Evolutionary conservation across 1,140 invertebrate genomes (phyloP), one percentile per base, ranked within the genome.

Genomic region (Drosophila cardini): DNA sequence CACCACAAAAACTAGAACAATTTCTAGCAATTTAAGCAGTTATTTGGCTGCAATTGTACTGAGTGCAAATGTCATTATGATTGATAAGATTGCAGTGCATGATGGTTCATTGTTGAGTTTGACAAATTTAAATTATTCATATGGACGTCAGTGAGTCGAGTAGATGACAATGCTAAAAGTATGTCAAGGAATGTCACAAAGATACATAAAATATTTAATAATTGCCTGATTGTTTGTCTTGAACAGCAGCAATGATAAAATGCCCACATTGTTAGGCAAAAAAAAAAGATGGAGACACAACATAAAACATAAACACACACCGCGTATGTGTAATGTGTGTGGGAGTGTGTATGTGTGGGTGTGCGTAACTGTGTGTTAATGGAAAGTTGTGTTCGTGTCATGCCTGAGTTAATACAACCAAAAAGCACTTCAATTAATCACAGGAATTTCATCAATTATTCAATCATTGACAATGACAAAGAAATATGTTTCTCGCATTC

Each of bases 371-470:
- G 50, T 32, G 10, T 48, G 16, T 38, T 32, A 34, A 8, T 18
- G 21, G 10, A 11, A 15, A 45, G 18, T 13, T 32, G 4, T 26
- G 48, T 36, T 48, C 15, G 8, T 63, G 73, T 57, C 64, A 82
- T 76, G 76, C 64, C 70, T 63, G 53, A 61, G 71, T 67, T 76
- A 84, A 69, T 62, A 64, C 52, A 38, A 68, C 46, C 64, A 38
- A 48, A 76, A 79, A 80, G 72, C 80, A 76, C 72, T 76, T 87
- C 65, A 80, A 87, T 86, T 87, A 87, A 87, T 86, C 82, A 82
- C 65, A 56, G 77, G 53, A 73, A 87, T 55, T 42, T 70, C 48
- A 65, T 85, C 69, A 85, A 87, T 85, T 87, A 85, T 85, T 82
- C 78, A 73, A 56, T 56, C 53, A 69, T 82, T 78, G 82, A 56